Evolutionary conservation across 2,888 invertebrate genomes (phyloP).

Genomic region (Sthenelais limicola): DNA sequence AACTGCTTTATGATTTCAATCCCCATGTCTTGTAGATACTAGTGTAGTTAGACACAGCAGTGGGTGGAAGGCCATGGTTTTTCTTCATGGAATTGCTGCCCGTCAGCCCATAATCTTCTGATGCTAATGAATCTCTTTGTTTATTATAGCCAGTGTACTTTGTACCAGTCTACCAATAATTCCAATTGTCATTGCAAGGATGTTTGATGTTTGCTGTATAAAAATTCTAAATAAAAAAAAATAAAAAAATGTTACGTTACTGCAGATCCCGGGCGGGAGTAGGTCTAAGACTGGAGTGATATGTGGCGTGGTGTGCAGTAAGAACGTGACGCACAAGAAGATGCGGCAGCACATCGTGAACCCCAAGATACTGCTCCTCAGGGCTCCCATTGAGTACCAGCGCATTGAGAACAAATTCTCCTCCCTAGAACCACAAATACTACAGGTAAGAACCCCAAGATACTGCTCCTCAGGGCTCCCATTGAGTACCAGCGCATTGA

Average conservation of each 20-base stretch:
- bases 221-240: constrained; percentile 1
- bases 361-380: constrained; percentile 88
- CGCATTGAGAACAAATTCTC: constrained; percentile 90
- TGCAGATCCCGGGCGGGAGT: constrained; percentile 81
- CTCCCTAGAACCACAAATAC: constrained; percentile 92
- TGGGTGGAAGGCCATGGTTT: too few species aligned
- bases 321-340: constrained; percentile 93
- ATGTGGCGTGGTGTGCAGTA: constrained; percentile 92
- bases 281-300: constrained; percentile 84
- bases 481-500: constrained; percentile 94
- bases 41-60: too few species aligned
- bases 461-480: constrained; percentile 88
- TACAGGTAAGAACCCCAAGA: constrained; percentile 83
- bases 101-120: too few species aligned
- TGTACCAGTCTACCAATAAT: too few species aligned
- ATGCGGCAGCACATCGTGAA: constrained; percentile 77
- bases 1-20: too few species aligned
- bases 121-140: too few species aligned
- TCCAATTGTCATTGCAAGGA: too few species aligned
- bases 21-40: too few species aligned
- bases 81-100: too few species aligned
- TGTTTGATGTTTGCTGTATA: too few species aligned
- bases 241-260: neutral
- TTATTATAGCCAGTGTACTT: too few species aligned
- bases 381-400: constrained; percentile 95